Percentiles rank a stretch among this genome's conserved stretches.
Conservation (phyloP, 2,888 invertebrate species). For the Drosophila lacicola region DNA sequence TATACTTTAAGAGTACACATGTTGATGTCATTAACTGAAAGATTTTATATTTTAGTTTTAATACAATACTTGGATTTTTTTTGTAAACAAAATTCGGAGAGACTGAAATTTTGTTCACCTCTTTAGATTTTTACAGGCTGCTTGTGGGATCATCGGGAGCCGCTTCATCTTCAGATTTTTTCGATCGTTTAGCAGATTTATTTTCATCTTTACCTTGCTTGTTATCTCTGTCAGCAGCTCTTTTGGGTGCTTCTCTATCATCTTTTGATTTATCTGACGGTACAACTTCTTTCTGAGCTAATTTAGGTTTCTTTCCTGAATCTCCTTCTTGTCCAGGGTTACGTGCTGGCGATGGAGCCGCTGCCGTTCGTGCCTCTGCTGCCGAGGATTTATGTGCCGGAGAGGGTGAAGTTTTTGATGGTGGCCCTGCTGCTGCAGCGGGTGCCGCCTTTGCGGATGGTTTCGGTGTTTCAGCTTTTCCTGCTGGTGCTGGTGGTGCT, state of each 20-base stretch:
- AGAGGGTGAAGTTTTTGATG: neutral
- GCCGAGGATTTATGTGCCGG: too few species aligned
- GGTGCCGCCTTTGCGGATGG: neutral
- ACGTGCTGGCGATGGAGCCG: neutral
- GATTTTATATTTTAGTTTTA: conserved; percentile 17
- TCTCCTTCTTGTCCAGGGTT: neutral
- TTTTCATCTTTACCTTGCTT: neutral
- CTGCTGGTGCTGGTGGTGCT: neutral
- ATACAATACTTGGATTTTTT: neutral
- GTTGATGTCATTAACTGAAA: conserved; percentile 26
- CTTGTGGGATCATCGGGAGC: conserved; percentile 9
- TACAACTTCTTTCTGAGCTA: neutral
- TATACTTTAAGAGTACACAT: conserved; percentile 18
- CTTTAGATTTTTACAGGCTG: neutral
- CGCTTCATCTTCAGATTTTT: neutral
- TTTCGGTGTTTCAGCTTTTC: neutral
- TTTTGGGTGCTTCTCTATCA: neutral
- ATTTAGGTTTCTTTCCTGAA: too few species aligned
- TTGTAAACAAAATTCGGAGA: neutral
- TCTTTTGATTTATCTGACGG: neutral
- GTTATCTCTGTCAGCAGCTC: neutral
- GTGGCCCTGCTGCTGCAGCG: neutral
- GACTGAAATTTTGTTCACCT: conserved; percentile 3
- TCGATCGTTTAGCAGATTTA: neutral
- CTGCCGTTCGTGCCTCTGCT: neutral